Base-by-base conservation (phyloP, 1,140 invertebrate genomes). In the Drosophila funebris region DNA sequence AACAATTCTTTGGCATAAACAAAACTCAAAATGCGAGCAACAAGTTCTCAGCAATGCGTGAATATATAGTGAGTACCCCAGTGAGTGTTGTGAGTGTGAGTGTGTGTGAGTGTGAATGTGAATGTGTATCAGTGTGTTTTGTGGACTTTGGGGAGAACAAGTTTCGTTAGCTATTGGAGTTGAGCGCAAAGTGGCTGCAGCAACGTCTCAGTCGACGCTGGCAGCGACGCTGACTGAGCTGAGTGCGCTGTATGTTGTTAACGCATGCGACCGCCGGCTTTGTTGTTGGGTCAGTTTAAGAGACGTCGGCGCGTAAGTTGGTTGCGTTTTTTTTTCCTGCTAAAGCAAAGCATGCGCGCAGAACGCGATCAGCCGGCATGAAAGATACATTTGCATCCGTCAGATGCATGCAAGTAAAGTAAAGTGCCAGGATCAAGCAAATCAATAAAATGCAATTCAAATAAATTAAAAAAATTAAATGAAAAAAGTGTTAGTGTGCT, bases 271-370 rank as follows among this genome's bases (percentile, higher is more conserved):
- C 27, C 61, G 43, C 44, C 68, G 61, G 62, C 69, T 41, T 66
- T 82, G 78, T 72, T 87, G 81, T 85, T 85, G 82, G 67, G 36
- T 85, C 76, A 83, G 75, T 84, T 80, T 62, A 61, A 53, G 22
- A 82, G 66, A 71, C 74, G 67, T 80, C 83, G 83, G 82, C 78
- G 83, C 83, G 82, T 82, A 88, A 78, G 82, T 73, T 88, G 75
- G 83, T 76, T 82, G 78, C 78, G 75, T 75, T 76, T 76, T 70
- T 78, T 70, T 36, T 70, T 41, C 29, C 36, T 18, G 57, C 5
- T 2, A 36, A 37, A 13, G 50, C 22, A 20, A 16, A 69, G 36
- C 50, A 57, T 29, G 71, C 66, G 68, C 43, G 44, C 62, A 67
- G 44, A 69, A 58, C 73, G 50, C 48, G 70, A 73, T 69, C 64